Conservation (phyloP, 2,113 vertebrate species). For the Cyanoliseus patagonus region DNA sequence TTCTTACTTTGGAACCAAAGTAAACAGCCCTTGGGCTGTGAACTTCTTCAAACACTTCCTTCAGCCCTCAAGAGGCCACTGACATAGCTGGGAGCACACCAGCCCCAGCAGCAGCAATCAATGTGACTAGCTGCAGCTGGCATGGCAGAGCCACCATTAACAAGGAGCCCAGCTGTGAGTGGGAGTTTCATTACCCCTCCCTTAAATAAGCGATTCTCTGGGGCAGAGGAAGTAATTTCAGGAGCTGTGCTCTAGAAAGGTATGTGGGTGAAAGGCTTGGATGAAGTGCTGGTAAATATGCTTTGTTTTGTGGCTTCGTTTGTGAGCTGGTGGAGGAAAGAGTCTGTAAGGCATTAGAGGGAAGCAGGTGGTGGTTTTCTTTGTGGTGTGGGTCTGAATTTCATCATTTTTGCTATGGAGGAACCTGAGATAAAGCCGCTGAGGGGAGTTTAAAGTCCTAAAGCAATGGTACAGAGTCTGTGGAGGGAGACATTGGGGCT, state of each 20-base stretch:
- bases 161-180: fast-evolving
- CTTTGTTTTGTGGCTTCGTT: background rate
- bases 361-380: no score
- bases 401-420: background rate
- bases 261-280: background rate
- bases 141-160: background rate
- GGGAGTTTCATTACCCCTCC: background rate
- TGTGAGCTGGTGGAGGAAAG: background rate
- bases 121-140: background rate
- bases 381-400: background rate
- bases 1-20: background rate
- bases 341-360: fast-evolving
- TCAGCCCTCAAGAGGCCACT: background rate
- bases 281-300: background rate
- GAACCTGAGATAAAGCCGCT: background rate
- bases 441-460: background rate
- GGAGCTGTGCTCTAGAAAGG: background rate
- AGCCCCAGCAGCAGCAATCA: background rate
- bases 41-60: background rate
- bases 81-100: background rate
- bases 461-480: background rate
- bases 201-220: background rate
- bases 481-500: background rate
- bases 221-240: background rate
- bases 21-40: background rate